Evolutionary conservation across 2,888 invertebrate genomes (phyloP).

Genomic region (Acronicta psi): DNA sequence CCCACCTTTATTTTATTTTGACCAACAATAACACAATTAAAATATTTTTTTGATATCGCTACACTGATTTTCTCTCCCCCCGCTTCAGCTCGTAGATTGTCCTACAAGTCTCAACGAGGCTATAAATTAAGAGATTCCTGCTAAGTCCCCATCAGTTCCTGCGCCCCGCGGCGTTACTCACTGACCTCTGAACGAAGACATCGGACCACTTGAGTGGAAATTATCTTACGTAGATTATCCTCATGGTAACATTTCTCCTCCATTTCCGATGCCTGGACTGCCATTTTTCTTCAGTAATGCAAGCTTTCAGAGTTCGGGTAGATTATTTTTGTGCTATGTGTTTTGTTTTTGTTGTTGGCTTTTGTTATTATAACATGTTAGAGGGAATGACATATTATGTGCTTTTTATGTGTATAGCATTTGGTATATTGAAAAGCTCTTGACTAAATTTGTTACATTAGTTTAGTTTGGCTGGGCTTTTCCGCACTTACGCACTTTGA

Average conservation of each 20-base stretch:
- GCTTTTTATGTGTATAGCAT: no score
- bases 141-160: constrained; percentile 85
- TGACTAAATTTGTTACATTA: no score
- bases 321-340: constrained; percentile 16
- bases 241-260: constrained; percentile 73
- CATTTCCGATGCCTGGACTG: constrained; percentile 52
- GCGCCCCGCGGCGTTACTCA: constrained; percentile 82
- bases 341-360: constrained; percentile 10
- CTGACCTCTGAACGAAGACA: constrained; percentile 76
- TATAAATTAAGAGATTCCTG: constrained; percentile 89
- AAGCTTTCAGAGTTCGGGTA: constrained; percentile 1
- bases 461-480: no score
- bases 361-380: background rate
- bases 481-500: no score
- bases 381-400: no score
- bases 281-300: constrained; percentile 33
- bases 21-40: no score
- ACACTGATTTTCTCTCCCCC: background rate
- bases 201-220: constrained; percentile 80
- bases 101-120: constrained; percentile 69
- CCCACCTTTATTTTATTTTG: no score
- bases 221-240: constrained; percentile 82
- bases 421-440: no score
- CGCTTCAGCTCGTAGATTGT: constrained; percentile 46
- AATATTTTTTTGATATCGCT: no score